phyloP scores from a whole-genome alignment of 2,888 invertebrate genomes.

The Amitus sp. region DNA sequence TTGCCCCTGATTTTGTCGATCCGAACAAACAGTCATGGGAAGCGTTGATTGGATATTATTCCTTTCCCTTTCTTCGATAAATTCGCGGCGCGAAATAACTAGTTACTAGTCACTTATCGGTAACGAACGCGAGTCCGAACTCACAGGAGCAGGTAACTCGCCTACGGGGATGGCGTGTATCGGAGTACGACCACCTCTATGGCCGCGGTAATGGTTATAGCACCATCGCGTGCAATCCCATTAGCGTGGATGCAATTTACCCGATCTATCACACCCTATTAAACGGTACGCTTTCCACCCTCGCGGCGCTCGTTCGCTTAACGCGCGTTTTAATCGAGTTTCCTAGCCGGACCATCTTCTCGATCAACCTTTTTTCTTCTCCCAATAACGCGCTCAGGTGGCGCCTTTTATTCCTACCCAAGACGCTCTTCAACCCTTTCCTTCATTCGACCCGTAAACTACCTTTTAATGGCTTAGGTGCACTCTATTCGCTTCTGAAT shows the following conservation, averaged over 20 bases:
- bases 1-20: background rate
- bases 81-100: background rate
- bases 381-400: slow-evolving; percentile 32
- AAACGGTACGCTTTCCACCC: slow-evolving; percentile 61
- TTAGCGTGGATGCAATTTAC: slow-evolving; percentile 66
- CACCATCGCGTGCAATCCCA: slow-evolving; percentile 66
- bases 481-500: too few relatives aligned
- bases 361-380: slow-evolving; percentile 39
- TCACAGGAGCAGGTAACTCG: too few relatives aligned
- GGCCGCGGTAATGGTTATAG: slow-evolving; percentile 63
- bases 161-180: slow-evolving; percentile 38
- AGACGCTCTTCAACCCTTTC: slow-evolving; percentile 11
- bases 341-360: slow-evolving; percentile 22
- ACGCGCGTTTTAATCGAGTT: slow-evolving; percentile 58
- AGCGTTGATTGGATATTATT: background rate
- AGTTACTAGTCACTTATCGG: too few relatives aligned
- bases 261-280: slow-evolving; percentile 66
- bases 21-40: background rate
- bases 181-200: slow-evolving; percentile 44
- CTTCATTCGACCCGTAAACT: background rate
- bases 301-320: slow-evolving; percentile 56
- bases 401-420: slow-evolving; percentile 16
- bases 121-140: too few relatives aligned
- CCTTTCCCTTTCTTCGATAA: too few relatives aligned
- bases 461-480: too few relatives aligned